A percentile compares a stretch with the other conserved stretches of the same genome.
These are phyloP conservation scores for Alethe diademata DNA, from an alignment of 2,113 vertebrate species.

Conservation along the genomic window DNA sequence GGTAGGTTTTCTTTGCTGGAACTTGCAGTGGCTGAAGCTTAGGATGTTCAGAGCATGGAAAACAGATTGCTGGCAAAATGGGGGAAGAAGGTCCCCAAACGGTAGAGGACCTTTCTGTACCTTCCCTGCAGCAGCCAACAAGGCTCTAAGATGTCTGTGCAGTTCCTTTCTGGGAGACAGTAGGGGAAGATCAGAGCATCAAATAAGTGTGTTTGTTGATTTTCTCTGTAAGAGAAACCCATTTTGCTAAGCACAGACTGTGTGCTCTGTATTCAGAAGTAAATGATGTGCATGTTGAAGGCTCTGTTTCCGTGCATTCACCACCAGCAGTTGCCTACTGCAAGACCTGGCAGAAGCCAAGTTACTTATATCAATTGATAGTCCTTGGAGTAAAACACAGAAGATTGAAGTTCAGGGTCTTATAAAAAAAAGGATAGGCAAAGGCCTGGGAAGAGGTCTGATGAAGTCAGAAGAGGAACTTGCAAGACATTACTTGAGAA, in stretches of 20 bases:
- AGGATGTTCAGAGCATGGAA: background rate
- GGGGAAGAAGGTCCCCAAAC: background rate
- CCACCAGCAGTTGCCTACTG: background rate
- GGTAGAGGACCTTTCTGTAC: background rate
- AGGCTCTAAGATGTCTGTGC: background rate
- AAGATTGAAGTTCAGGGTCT: background rate
- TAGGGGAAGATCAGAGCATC: accelerated
- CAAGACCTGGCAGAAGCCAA: background rate
- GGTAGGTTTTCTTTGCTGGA: background rate
- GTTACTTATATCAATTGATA: background rate
- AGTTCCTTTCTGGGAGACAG: background rate
- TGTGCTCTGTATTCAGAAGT: background rate
- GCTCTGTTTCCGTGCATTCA: background rate
- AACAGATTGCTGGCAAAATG: background rate
- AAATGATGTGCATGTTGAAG: background rate
- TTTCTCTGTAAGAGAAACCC: background rate
- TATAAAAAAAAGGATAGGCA: background rate
- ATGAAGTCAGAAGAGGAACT: background rate
- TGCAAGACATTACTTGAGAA: background rate
- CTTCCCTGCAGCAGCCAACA: background rate
- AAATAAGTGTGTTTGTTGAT: background rate
- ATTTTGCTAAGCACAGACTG: background rate
- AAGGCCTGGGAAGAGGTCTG: background rate
- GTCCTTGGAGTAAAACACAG: background rate
- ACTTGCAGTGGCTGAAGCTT: background rate